These are phyloP conservation scores for Platyrinchus mystaceus DNA, from an alignment of 2,797 vertebrate species.

Conservation along the genomic window DNA sequence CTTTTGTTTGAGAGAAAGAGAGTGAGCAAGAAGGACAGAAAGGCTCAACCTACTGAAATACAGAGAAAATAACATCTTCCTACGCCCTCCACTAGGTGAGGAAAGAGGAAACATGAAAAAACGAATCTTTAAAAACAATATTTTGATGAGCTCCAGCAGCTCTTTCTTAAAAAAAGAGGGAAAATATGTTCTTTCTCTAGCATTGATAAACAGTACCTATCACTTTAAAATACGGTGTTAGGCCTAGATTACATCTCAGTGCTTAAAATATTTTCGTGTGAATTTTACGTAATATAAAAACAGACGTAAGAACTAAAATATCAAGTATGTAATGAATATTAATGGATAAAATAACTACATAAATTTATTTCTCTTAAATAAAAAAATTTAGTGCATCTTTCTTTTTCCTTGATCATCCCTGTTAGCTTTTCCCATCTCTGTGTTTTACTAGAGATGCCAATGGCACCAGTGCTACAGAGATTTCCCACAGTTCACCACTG, in stretches of 20 bases:
- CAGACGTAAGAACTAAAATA: constrained; percentile 55
- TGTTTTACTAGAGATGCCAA: constrained; percentile 34
- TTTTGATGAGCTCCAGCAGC: constrained; percentile 60
- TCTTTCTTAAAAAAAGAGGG: not conserved
- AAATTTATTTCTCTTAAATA: constrained; percentile 57
- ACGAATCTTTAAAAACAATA: constrained; percentile 1
- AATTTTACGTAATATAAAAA: constrained; percentile 57
- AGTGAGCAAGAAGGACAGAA: not conserved
- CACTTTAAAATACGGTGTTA: constrained; percentile 52
- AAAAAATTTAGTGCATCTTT: constrained; percentile 72
- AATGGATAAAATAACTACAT: constrained; percentile 60
- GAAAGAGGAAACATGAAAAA: constrained; percentile 26
- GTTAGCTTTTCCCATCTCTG: constrained; percentile 51
- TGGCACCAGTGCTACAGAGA: constrained; percentile 38
- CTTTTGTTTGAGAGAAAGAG: constrained; percentile 38
- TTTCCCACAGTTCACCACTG: not conserved
- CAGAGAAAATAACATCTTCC: constrained; percentile 1
- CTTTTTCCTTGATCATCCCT: constrained; percentile 61
- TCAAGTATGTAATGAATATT: constrained; percentile 52
- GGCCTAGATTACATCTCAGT: constrained; percentile 53
- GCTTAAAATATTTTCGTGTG: constrained; percentile 20
- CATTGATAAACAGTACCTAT: constrained; percentile 57
- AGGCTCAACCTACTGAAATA: constrained; percentile 14
- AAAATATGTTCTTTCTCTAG: constrained; percentile 50
- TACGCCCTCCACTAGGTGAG: not conserved